A percentile compares a stretch with the other conserved stretches of the same genome.
Evolutionary conservation across 2,113 vertebrate species (phyloP).

Genomic region (Crotalus helleri): DNA sequence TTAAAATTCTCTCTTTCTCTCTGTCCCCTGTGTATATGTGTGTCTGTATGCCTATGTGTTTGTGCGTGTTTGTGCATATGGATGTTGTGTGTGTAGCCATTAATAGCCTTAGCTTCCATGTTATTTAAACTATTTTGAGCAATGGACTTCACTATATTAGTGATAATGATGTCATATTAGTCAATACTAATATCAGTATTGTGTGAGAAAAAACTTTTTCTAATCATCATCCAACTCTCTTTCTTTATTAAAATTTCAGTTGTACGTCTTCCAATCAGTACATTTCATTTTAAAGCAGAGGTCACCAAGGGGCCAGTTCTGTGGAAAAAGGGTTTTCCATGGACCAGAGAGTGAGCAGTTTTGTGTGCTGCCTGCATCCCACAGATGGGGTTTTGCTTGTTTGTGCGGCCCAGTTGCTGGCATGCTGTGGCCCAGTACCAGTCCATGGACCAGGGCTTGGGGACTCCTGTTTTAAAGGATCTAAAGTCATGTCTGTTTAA

Average conservation of each 20-base stretch:
- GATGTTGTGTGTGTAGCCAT: background rate
- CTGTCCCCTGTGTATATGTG: background rate
- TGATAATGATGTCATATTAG: background rate
- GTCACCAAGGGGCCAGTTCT: no score
- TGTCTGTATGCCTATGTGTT: background rate
- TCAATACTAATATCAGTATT: background rate
- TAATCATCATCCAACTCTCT: background rate
- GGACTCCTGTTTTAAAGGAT: no score
- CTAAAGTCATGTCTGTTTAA: background rate
- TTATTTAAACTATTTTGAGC: background rate
- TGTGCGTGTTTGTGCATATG: background rate
- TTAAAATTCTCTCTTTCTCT: background rate
- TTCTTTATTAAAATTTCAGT: background rate
- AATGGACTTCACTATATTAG: background rate
- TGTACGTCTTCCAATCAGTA: background rate
- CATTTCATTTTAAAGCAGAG: background rate
- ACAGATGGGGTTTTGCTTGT: no score
- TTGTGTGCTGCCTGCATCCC: no score
- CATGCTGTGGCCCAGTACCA: no score
- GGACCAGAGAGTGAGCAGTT: no score
- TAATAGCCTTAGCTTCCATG: background rate
- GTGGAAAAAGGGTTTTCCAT: no score
- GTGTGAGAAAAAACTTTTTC: background rate
- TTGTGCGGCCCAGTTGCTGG: no score
- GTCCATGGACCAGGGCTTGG: no score